Evolutionary conservation across 1,140 invertebrate species (phyloP).

Genomic region (Lasioglossum albipes): DNA sequence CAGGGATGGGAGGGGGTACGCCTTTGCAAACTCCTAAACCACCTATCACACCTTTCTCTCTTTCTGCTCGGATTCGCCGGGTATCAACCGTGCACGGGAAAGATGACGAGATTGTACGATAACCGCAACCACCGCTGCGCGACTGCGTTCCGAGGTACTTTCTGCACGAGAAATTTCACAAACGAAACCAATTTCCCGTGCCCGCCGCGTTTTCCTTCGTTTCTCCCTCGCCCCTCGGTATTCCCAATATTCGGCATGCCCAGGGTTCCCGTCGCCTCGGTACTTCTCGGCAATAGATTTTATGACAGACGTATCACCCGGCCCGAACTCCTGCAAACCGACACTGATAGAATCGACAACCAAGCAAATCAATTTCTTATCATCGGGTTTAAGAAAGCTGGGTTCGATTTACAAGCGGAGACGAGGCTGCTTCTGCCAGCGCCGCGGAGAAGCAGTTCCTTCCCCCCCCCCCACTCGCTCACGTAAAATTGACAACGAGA

Average conservation of each 20-base stretch:
- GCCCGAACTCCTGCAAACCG: background rate
- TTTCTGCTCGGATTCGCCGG: background rate
- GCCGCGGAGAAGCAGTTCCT: no score
- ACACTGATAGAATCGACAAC: slow-evolving; percentile 13
- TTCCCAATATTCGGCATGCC: slow-evolving; percentile 51
- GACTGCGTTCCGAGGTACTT: slow-evolving; percentile 26
- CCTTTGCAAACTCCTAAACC: slow-evolving; percentile 2
- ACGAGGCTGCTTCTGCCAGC: no score
- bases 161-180: slow-evolving; percentile 58
- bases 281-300: slow-evolving; percentile 12
- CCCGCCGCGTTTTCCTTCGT: slow-evolving; percentile 28
- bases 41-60: slow-evolving; percentile 8
- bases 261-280: slow-evolving; percentile 6
- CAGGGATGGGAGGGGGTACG: background rate
- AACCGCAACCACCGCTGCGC: background rate
- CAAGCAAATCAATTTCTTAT: background rate
- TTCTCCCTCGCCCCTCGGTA: slow-evolving; percentile 15
- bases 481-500: no score
- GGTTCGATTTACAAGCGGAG: no score
- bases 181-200: slow-evolving; percentile 66
- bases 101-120: slow-evolving; percentile 18
- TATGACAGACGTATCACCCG: slow-evolving; percentile 34
- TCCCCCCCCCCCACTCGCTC: no score
- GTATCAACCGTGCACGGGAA: slow-evolving; percentile 9
- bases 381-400: no score